Percentiles rank a stretch among this genome's conserved stretches.
phyloP scores from a whole-genome alignment of 2,113 vertebrate genomes.

The Oophaga pumilio region DNA sequence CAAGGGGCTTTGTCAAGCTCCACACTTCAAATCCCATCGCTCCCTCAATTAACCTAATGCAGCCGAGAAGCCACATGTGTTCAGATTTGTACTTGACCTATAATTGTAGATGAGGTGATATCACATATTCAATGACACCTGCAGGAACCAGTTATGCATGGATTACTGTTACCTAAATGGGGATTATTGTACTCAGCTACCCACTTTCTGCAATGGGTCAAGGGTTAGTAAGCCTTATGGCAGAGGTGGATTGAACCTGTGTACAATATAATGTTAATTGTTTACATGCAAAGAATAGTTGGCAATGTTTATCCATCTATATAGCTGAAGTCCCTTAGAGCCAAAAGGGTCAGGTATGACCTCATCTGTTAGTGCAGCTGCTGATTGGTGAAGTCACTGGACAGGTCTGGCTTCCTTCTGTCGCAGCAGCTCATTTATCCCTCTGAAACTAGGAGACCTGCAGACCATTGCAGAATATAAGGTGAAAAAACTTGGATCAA shows the following conservation, averaged over 20 bases:
- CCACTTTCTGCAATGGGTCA: slow-evolving; percentile 47
- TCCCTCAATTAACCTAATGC: slow-evolving; percentile 19
- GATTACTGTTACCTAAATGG: slow-evolving; percentile 22
- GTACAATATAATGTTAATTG: slow-evolving; percentile 47
- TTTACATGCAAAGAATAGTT: slow-evolving; percentile 26
- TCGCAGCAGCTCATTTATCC: slow-evolving; percentile 57
- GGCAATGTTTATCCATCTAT: slow-evolving; percentile 22
- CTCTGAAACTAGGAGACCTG: slow-evolving; percentile 32
- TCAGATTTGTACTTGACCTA: slow-evolving; percentile 57
- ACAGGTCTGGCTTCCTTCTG: slow-evolving; percentile 57
- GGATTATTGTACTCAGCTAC: slow-evolving; percentile 47
- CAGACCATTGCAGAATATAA: slow-evolving; percentile 22
- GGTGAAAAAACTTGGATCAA: slow-evolving; percentile 48
- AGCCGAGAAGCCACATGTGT: slow-evolving; percentile 36
- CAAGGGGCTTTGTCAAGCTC: slow-evolving; percentile 3
- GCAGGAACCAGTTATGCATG: slow-evolving; percentile 9
- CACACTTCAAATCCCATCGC: slow-evolving; percentile 33
- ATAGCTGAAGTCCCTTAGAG: slow-evolving; percentile 42
- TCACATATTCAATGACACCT: slow-evolving; percentile 31
- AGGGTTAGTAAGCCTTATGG: slow-evolving; percentile 26
- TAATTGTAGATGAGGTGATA: slow-evolving; percentile 45
- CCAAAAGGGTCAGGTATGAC: slow-evolving; percentile 48
- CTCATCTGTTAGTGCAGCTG: slow-evolving; percentile 58
- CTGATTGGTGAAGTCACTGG: slow-evolving; percentile 56
- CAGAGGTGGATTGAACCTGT: slow-evolving; percentile 36